Evolutionary conservation across 1,140 invertebrate species (phyloP).

Genomic region (Pseudomyrmex cubaensis): DNA sequence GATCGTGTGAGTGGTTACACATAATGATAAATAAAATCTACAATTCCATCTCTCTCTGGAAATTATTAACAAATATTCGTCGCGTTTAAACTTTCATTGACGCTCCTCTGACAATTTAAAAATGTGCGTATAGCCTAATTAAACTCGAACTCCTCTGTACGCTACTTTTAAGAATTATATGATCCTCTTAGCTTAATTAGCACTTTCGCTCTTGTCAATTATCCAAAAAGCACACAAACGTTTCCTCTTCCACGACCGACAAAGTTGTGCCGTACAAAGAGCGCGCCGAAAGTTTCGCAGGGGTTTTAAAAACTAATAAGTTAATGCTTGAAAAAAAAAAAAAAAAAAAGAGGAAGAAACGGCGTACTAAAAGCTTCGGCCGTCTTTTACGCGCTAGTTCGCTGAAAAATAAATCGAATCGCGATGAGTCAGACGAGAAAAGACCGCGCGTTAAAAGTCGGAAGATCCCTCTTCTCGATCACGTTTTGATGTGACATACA

Average conservation of each 20-base stretch:
- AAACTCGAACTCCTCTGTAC: background rate
- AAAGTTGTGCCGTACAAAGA: conserved; percentile 2
- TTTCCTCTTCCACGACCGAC: background rate
- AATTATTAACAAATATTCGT: background rate
- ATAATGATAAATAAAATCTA: conserved; percentile 1
- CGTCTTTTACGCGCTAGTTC: conserved; percentile 19
- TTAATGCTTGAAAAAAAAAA: conserved; percentile 22
- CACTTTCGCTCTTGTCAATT: conserved; percentile 28
- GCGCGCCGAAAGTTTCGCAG: conserved; percentile 29
- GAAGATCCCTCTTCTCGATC: conserved; percentile 68
- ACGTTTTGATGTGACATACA: conserved; percentile 63
- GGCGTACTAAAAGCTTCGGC: conserved; percentile 22
- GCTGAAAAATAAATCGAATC: conserved; percentile 46
- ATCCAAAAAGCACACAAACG: conserved; percentile 29
- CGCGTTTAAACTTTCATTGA: background rate
- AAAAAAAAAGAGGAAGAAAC: background rate
- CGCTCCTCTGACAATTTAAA: background rate
- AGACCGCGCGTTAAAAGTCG: conserved; percentile 45
- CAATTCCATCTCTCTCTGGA: background rate
- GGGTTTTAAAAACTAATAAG: conserved; percentile 42
- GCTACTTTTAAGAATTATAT: conserved; percentile 14
- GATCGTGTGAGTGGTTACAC: background rate
- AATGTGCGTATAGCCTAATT: background rate
- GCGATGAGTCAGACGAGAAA: background rate
- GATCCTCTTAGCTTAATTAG: conserved; percentile 35